A percentile compares a stretch with the other conserved stretches of the same genome.
phyloP scores from a whole-genome alignment of 1,140 invertebrate genomes.

The Galendromus occidentalis region DNA sequence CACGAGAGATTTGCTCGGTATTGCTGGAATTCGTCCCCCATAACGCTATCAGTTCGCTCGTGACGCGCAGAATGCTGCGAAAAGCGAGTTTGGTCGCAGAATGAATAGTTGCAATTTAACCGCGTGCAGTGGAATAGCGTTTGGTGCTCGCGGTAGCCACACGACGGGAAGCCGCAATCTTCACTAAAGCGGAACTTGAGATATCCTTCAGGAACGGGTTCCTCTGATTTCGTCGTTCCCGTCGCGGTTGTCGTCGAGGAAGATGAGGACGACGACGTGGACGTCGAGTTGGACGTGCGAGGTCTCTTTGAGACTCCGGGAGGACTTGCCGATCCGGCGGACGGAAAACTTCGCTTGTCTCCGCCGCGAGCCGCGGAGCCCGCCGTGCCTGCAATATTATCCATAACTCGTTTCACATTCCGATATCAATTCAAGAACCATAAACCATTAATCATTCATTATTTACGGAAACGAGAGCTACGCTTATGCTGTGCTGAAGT shows the following conservation, averaged over 20 bases:
- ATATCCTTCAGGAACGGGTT: constrained; percentile 81
- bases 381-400: background rate
- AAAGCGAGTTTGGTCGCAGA: constrained; percentile 87
- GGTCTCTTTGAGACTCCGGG: background rate
- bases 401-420: too few species aligned
- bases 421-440: too few species aligned
- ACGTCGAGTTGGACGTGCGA: background rate
- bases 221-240: constrained; percentile 34
- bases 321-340: background rate
- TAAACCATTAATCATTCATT: too few species aligned
- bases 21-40: constrained; percentile 88
- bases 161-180: constrained; percentile 72
- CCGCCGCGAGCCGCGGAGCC: background rate
- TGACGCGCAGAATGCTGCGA: constrained; percentile 77
- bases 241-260: background rate
- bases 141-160: constrained; percentile 78
- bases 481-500: too few species aligned
- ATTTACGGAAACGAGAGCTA: too few species aligned
- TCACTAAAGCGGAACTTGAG: constrained; percentile 77
- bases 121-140: constrained; percentile 90
- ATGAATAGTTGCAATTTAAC: constrained; percentile 81
- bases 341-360: background rate
- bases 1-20: constrained; percentile 78
- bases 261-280: too few species aligned
- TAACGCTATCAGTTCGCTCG: constrained; percentile 73